Evolutionary conservation across 2,797 vertebrate genomes (phyloP).

Genomic region (Erpetoichthys calabaricus): DNA sequence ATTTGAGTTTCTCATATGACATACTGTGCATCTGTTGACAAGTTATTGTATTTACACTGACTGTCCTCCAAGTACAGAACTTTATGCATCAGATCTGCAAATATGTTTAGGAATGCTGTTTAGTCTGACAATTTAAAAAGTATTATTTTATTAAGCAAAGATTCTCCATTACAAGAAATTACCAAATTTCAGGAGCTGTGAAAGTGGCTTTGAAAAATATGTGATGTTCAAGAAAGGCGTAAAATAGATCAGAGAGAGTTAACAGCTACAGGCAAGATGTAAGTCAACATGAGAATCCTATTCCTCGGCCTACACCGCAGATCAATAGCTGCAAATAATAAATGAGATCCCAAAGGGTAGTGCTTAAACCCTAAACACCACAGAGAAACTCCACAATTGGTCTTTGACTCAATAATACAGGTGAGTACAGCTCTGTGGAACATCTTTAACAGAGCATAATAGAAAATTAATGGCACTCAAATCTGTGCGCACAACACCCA

Average conservation of each 20-base stretch:
- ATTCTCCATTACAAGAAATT: too few species aligned
- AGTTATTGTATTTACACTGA: too few species aligned
- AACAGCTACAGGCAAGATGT: constrained; percentile 64
- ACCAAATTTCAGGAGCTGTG: background rate
- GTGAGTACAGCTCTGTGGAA: constrained; percentile 70
- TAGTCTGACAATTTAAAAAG: too few species aligned
- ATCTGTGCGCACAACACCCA: constrained; percentile 75
- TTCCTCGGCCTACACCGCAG: constrained; percentile 66
- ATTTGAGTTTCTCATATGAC: too few species aligned
- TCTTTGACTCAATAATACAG: constrained; percentile 82
- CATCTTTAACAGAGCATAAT: constrained; percentile 86
- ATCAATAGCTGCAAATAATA: constrained; percentile 99
- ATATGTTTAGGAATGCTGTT: too few species aligned
- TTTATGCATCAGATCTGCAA: too few species aligned
- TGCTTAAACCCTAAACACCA: constrained; percentile 68
- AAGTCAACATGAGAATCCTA: constrained; percentile 65
- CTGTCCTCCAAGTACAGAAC: too few species aligned
- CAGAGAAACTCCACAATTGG: constrained; percentile 72
- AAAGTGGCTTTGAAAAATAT: background rate
- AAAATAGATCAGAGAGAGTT: constrained; percentile 49
- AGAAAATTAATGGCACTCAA: constrained; percentile 94
- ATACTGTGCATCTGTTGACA: too few species aligned
- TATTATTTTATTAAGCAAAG: too few species aligned
- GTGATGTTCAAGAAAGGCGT: constrained; percentile 2
- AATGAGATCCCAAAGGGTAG: constrained; percentile 86